phyloP scores from a whole-genome alignment of 1,140 invertebrate species.

The Drosophila santomea region DNA sequence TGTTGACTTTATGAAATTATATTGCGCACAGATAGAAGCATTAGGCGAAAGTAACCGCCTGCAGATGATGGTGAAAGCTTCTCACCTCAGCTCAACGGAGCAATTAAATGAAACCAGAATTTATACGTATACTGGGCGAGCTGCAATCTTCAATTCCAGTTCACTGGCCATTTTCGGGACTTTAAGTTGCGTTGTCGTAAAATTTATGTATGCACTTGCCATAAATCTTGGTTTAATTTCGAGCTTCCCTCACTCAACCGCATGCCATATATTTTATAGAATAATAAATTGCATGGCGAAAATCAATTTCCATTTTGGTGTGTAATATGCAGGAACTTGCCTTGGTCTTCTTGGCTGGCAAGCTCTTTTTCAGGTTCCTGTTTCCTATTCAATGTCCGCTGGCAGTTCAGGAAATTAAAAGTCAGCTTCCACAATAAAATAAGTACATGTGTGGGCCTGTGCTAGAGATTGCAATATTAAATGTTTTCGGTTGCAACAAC shows the following conservation, averaged over 20 bases:
- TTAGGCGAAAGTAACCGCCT: not conserved
- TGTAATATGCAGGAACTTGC: constrained; percentile 45
- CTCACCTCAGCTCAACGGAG: constrained; percentile 1
- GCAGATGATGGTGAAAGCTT: constrained; percentile 12
- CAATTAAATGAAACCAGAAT: constrained; percentile 20
- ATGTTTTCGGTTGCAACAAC: constrained; percentile 34
- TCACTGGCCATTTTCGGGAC: constrained; percentile 13
- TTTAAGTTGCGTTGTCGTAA: constrained; percentile 26
- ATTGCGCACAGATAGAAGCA: constrained; percentile 27
- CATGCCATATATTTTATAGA: constrained; percentile 52
- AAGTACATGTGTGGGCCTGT: constrained; percentile 10
- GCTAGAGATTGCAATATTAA: constrained; percentile 28
- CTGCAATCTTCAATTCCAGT: constrained; percentile 19
- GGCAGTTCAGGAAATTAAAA: constrained; percentile 69
- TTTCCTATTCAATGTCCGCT: constrained; percentile 37
- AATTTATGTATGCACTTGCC: constrained; percentile 23
- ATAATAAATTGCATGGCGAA: constrained; percentile 63
- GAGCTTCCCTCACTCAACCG: constrained; percentile 23
- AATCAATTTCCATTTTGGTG: constrained; percentile 68
- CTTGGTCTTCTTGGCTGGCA: constrained; percentile 10
- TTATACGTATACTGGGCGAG: not conserved
- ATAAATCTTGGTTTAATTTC: constrained; percentile 67
- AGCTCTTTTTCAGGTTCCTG: constrained; percentile 8
- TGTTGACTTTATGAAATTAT: constrained; percentile 54
- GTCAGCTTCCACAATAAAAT: constrained; percentile 35